Evolutionary conservation across 2,113 vertebrate species (phyloP), one percentile per base, ranked within the genome.

Genomic region (Agapornis roseicollis): DNA sequence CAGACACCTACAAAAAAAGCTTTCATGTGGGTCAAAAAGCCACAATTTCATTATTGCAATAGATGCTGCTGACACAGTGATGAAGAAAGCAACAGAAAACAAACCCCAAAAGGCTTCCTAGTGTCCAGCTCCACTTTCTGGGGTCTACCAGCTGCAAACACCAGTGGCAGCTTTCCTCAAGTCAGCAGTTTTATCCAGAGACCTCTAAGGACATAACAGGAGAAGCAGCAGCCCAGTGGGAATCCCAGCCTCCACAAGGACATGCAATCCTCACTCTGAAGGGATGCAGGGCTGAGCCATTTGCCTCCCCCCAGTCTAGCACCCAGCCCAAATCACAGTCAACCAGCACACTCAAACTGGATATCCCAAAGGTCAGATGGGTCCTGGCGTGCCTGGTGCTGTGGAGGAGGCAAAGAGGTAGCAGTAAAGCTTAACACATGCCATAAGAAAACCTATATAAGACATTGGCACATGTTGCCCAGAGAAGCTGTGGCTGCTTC

Each of bases 11-110:
- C 0, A 73, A 63, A 85, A 56, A 84, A 56, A 76, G 33, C 72
- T 80, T 90, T 83, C 69, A 91, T 78, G 90, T 88, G 93, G 93
- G 94, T 86, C 92, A 94, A 64, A 80, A 91, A 93, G 92, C 88
- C 93, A 31, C 95, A 74, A 58, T 83, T 77, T 55, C 71, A 96
- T 91, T 74, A 41, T 7, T 78, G 71, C 42, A 76, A 93, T 70
- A 92, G 72, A 89, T 55, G 81, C 14, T 84, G 76, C 88, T 93
- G 66, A 94, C 25, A 65, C 5, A 2, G 4, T 19, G 16, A 3
- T 10, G 29, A 3, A 17, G 19, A 1, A 80, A 68, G 41, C 23
- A 79, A n/a, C 9, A 80, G 17, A 37, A 88, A 85, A 72, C 61
- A 83, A 42, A 20, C 41, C 81, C 80, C 49, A 39, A 22, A 82